Evolutionary conservation across 2,113 vertebrate species (phyloP).

Genomic region (Colistium nudipinnis): DNA sequence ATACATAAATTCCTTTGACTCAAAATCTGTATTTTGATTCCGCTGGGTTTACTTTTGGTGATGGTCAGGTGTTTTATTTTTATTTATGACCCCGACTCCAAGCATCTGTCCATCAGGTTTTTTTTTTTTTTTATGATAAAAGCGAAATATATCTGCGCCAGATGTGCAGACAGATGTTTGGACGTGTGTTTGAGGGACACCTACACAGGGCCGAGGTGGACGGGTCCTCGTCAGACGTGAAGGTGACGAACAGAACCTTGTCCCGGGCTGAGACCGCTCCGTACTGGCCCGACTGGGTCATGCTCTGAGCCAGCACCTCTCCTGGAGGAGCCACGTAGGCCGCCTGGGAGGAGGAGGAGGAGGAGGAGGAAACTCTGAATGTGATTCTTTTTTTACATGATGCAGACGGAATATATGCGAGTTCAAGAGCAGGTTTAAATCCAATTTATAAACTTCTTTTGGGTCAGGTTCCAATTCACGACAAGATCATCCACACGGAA

Average conservation of each 20-base stretch:
- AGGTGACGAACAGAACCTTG: slow-evolving; percentile 87
- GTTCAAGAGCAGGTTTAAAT: slow-evolving; percentile 32
- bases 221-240: slow-evolving; percentile 83
- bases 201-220: slow-evolving; percentile 86
- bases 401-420: background rate
- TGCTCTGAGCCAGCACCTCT: slow-evolving; percentile 69
- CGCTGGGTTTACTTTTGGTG: no score
- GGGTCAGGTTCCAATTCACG: slow-evolving; percentile 18
- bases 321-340: slow-evolving; percentile 83
- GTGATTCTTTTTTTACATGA: slow-evolving; percentile 2
- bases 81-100: no score
- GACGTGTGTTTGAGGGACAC: slow-evolving; percentile 62
- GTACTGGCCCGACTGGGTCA: slow-evolving; percentile 62
- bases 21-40: no score
- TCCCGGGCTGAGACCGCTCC: slow-evolving; percentile 59
- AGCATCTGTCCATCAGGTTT: no score
- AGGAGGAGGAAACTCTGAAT: background rate
- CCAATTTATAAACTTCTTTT: background rate
- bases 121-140: no score
- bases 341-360: slow-evolving; percentile 79
- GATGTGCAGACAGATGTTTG: background rate
- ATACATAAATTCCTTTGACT: no score
- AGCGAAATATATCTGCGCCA: no score
- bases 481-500: slow-evolving; percentile 28
- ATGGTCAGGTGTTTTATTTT: no score